Conservation (phyloP, 2,888 invertebrate genomes). For the Diploptera punctata region DNA sequence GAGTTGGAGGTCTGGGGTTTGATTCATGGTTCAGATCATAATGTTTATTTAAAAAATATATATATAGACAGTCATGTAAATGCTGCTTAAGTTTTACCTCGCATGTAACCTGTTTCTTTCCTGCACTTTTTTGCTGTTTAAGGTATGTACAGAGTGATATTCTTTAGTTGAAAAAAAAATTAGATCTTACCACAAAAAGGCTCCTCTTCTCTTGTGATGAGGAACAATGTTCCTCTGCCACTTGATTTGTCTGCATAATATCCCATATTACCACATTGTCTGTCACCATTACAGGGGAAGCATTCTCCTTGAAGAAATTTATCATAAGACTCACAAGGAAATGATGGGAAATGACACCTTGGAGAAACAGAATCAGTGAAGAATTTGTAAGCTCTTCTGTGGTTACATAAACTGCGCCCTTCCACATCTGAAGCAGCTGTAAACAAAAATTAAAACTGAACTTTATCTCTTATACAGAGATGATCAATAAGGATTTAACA, state of each 20-base stretch:
- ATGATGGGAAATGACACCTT: constrained; percentile 90
- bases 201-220: constrained; percentile 88
- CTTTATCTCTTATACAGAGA: too few relatives aligned
- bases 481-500: too few relatives aligned
- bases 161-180: too few relatives aligned
- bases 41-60: too few relatives aligned
- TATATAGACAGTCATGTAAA: too few relatives aligned
- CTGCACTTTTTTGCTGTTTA: too few relatives aligned
- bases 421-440: constrained; percentile 75
- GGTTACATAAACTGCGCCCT: constrained; percentile 90
- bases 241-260: constrained; percentile 85
- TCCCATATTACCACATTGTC: constrained; percentile 88
- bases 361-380: constrained; percentile 94
- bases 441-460: not conserved
- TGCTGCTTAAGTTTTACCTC: too few relatives aligned
- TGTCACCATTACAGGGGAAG: constrained; percentile 68
- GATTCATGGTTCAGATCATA: too few relatives aligned
- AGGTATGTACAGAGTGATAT: too few relatives aligned
- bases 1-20: too few relatives aligned
- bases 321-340: constrained; percentile 85
- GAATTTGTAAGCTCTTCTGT: constrained; percentile 90
- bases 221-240: constrained; percentile 82
- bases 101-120: too few relatives aligned
- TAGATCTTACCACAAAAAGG: constrained; percentile 85
- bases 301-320: constrained; percentile 81